Evolutionary conservation across 2,797 vertebrate genomes (phyloP).

Genomic region (Pangasius sanitwongsei): DNA sequence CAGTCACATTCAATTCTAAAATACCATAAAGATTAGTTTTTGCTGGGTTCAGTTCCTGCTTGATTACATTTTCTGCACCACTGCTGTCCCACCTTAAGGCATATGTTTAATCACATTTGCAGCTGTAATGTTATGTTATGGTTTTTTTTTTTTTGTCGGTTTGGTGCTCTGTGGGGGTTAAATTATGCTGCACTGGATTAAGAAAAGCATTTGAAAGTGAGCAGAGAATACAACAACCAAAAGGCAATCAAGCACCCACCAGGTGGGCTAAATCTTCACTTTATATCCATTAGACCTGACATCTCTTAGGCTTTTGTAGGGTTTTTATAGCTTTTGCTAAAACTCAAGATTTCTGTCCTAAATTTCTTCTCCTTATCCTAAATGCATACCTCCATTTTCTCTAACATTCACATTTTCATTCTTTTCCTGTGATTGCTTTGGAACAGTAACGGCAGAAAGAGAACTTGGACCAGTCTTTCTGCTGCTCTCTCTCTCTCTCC

Average conservation of each 20-base stretch:
- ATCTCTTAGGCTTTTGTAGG: conserved; percentile 20
- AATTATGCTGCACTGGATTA: conserved; percentile 31
- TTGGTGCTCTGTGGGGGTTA: conserved; percentile 6
- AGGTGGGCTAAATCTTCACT: conserved; percentile 14
- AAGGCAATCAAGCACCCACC: conserved; percentile 30
- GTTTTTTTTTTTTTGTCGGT: background rate
- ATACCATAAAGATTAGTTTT: background rate
- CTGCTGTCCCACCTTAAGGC: background rate
- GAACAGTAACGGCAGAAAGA: conserved; percentile 33
- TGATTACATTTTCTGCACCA: conserved; percentile 11
- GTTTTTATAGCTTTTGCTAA: conserved; percentile 27
- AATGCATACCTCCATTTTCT: conserved; percentile 42
- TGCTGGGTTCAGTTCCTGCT: background rate
- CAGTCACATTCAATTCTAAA: background rate
- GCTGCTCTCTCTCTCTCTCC: background rate
- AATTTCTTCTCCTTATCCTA: conserved; percentile 27
- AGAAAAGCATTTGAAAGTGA: conserved; percentile 10
- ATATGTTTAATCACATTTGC: conserved; percentile 26
- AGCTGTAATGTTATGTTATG: background rate
- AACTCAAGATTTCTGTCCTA: conserved; percentile 7
- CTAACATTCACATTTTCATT: conserved; percentile 41
- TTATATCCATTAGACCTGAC: conserved; percentile 20
- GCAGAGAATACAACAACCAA: conserved; percentile 19
- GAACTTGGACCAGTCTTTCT: background rate
- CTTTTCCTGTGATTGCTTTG: conserved; percentile 25